Percentiles rank a stretch among this genome's conserved stretches.
phyloP scores from a whole-genome alignment of 1,140 invertebrate species.

The Formica selysi region DNA sequence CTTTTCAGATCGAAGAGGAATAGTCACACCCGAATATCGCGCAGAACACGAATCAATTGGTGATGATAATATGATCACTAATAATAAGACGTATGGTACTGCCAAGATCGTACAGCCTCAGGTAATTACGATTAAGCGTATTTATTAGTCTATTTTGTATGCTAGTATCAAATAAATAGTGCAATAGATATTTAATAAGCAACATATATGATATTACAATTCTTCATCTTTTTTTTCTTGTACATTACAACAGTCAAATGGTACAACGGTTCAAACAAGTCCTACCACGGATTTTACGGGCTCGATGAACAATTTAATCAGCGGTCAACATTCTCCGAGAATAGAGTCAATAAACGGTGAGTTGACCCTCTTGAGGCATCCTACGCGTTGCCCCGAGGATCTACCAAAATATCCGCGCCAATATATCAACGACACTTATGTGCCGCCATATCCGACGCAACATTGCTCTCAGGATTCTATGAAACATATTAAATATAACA shows the following conservation, averaged over 20 bases:
- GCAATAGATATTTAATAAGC: slow-evolving; percentile 24
- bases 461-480: slow-evolving; percentile 75
- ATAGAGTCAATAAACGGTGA: slow-evolving; percentile 85
- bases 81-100: slow-evolving; percentile 87
- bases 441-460: slow-evolving; percentile 71
- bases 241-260: slow-evolving; percentile 79
- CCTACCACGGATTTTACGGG: slow-evolving; percentile 80
- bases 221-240: slow-evolving; percentile 42
- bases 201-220: background rate
- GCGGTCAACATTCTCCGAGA: slow-evolving; percentile 80
- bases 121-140: slow-evolving; percentile 75
- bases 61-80: slow-evolving; percentile 84
- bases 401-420: slow-evolving; percentile 76
- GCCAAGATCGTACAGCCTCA: slow-evolving; percentile 86
- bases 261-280: slow-evolving; percentile 78
- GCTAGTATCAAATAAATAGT: background rate
- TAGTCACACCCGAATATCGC: slow-evolving; percentile 90
- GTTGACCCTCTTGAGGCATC: slow-evolving; percentile 79
- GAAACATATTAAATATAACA: slow-evolving; percentile 71
- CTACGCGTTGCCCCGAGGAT: slow-evolving; percentile 75
- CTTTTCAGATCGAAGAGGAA: slow-evolving; percentile 88
- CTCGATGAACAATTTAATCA: slow-evolving; percentile 84
- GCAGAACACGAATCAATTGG: slow-evolving; percentile 87
- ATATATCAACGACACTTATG: slow-evolving; percentile 74
- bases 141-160: slow-evolving; percentile 1